Evolutionary conservation across 2,888 invertebrate genomes (phyloP).

Genomic region (Automeris io): DNA sequence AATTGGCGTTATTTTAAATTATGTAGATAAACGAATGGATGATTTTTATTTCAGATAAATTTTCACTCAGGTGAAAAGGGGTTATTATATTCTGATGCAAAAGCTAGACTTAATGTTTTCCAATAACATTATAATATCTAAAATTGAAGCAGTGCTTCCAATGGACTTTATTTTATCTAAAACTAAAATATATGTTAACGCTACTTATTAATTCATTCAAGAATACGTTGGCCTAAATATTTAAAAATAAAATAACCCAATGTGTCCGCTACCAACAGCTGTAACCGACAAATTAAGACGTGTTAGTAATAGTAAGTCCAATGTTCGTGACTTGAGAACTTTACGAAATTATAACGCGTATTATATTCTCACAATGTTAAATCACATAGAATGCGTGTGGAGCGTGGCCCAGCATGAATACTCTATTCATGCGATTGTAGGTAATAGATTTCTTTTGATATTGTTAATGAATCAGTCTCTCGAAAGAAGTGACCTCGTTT

Average conservation of each 20-base stretch:
- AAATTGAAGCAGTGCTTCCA: no score
- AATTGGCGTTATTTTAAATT: no score
- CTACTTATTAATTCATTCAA: background rate
- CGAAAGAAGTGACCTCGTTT: conserved; percentile 38
- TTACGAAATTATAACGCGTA: conserved; percentile 18
- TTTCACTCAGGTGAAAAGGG: no score
- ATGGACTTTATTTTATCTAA: background rate
- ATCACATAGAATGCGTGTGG: conserved; percentile 31
- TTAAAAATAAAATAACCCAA: conserved; percentile 20
- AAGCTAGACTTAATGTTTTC: no score
- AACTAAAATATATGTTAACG: no score
- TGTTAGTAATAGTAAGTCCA: conserved; percentile 23
- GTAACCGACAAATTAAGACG: conserved; percentile 24
- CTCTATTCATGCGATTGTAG: conserved; percentile 43
- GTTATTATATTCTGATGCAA: no score
- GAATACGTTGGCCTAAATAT: conserved; percentile 10
- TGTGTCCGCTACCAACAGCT: conserved; percentile 26
- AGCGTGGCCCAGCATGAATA: conserved; percentile 35
- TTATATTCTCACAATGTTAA: conserved; percentile 31
- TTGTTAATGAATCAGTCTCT: conserved; percentile 33
- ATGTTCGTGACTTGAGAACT: conserved; percentile 33
- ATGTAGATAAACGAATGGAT: no score
- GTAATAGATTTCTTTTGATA: conserved; percentile 50
- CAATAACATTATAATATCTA: no score
- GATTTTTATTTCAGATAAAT: no score